Conservation (phyloP, 1,140 invertebrate species). For the Lepidurus apus region DNA sequence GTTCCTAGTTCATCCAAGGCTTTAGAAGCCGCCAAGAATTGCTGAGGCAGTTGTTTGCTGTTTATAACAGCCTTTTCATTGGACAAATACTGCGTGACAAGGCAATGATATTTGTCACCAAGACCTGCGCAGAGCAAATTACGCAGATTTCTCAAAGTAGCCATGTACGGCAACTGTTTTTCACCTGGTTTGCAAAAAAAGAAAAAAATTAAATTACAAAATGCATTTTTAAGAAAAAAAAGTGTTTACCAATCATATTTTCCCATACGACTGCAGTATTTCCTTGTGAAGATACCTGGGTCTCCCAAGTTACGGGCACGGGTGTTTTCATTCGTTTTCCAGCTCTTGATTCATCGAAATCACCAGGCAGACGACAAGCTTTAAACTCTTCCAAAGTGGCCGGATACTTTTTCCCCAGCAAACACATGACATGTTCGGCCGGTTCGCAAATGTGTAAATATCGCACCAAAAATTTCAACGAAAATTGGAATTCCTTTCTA, state of each 20-base stretch:
- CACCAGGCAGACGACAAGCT: neutral
- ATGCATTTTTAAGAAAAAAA: neutral
- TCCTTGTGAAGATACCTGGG: neutral
- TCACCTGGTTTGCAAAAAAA: neutral
- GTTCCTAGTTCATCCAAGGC: neutral
- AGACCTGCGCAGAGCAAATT: neutral
- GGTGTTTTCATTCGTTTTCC: neutral
- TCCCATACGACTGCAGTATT: neutral
- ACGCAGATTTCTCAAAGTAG: neutral
- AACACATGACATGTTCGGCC: neutral
- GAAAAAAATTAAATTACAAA: neutral
- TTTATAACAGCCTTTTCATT: neutral
- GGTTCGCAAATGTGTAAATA: neutral
- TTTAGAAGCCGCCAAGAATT: neutral
- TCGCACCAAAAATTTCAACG: neutral
- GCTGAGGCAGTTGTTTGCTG: constrained; percentile 8
- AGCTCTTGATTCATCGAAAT: neutral
- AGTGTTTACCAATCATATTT: neutral
- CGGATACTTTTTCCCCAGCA: neutral
- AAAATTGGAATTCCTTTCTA: neutral
- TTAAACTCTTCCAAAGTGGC: neutral
- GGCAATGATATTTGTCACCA: neutral
- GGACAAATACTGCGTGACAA: neutral
- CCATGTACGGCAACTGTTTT: neutral
- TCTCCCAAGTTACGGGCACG: neutral